phyloP scores from a whole-genome alignment of 2,113 vertebrate genomes.

The Porphyrio hochstetteri region DNA sequence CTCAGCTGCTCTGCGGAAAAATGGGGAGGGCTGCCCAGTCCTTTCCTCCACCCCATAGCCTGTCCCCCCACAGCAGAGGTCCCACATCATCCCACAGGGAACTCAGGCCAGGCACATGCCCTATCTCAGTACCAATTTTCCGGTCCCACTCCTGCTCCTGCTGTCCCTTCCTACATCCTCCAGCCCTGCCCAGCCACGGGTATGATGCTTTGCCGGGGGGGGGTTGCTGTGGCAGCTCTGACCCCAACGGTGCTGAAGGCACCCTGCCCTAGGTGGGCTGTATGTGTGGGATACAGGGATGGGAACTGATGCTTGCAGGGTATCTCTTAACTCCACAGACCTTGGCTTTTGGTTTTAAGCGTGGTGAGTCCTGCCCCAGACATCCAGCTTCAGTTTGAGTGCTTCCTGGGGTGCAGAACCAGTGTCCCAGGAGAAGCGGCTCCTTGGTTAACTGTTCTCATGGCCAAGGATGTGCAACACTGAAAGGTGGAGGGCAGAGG shows the following conservation, averaged over 20 bases:
- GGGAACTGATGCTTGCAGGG: not conserved
- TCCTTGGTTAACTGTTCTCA: not conserved
- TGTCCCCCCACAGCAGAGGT: not conserved
- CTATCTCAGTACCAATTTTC: not conserved
- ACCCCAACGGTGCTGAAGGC: slow-evolving; percentile 7
- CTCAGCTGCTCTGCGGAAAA: not conserved
- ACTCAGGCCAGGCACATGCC: not conserved
- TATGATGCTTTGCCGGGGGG: rapidly evolving
- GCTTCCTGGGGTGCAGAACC: not conserved
- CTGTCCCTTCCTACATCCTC: not conserved
- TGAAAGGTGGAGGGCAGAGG: not conserved
- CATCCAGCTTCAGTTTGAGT: not conserved
- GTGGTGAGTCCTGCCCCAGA: not conserved
- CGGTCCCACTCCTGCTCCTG: not conserved
- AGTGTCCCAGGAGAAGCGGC: not conserved
- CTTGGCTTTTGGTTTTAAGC: not conserved
- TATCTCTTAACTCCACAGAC: not conserved
- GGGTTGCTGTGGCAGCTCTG: not conserved
- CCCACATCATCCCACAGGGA: not conserved
- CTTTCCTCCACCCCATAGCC: not conserved
- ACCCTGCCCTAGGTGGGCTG: slow-evolving; percentile 18
- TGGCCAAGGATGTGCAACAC: rapidly evolving
- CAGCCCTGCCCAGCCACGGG: not conserved
- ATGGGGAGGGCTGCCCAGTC: not conserved
- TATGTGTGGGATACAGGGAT: not conserved